Base-by-base conservation (phyloP, 1,140 invertebrate genomes). In the Hyposmocoma kahamanoa region DNA sequence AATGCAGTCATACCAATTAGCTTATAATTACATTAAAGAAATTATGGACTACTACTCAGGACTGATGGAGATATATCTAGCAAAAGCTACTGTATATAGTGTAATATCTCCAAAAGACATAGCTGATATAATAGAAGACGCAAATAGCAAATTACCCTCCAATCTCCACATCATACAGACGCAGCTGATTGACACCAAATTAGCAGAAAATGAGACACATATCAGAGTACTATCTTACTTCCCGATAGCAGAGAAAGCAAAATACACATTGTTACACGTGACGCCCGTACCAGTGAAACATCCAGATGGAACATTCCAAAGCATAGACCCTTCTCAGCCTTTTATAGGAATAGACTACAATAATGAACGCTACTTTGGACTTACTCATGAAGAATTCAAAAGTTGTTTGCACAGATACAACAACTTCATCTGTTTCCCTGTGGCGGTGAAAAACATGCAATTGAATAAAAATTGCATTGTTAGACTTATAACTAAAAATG, bases 401-500 rank as follows among this genome's bases (percentile, higher is more conserved):
- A 21, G 19, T 22, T 49, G 47, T 30, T 18, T 49, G 20, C 13
- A 42, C 10, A 49, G 26, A 18, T 18, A 20, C 19, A 9, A 41
- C 15, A 22, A 32, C 13, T 41, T 42, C 34, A 39, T 49, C 32
- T 49, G 47, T 42, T 49, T 49, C 32, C 47, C 46, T 49, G 38
- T 38, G n/a, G 47, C 20, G 17, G 47, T 49, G 47, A 47, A 47
- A 22, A 47, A 47, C 46, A 47, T 47, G 46, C 46, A 47, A 47
- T 47, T 26, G 41, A 26, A 42, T 32, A n/a, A 42, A 42, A 49
- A 49, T 49, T 49, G 47, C 47, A 49, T 49, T 24, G 24, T 49
- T 49, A 42, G 38, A 42, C 24, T 36, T 20, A 49, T 32, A 28
- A 20, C 22, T 30, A 49, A 28, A 28, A 49, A 49, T 26, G 20